These are phyloP conservation scores for Aeoliscus strigatus DNA, from an alignment of 2,797 vertebrate species.

Conservation along the genomic window DNA sequence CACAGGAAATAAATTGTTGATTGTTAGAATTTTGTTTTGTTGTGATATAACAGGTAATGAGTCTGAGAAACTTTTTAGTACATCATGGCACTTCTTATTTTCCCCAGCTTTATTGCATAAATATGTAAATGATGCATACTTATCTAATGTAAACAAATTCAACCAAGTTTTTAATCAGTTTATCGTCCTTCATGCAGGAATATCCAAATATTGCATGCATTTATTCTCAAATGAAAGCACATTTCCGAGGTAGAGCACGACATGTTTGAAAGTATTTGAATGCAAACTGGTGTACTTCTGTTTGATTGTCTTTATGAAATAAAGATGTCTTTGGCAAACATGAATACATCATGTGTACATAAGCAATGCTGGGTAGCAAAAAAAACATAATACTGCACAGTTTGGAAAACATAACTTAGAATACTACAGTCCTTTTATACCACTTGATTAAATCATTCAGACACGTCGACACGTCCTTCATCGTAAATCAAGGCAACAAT, in stretches of 20 bases:
- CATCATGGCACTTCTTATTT: conserved; percentile 1
- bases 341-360: conserved; percentile 27
- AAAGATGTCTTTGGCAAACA: conserved; percentile 21
- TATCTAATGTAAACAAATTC: conserved; percentile 15
- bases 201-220: background rate
- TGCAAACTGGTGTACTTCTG: conserved; percentile 28
- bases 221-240: conserved; percentile 8
- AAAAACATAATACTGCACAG: conserved; percentile 59
- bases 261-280: conserved; percentile 39
- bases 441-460: conserved; percentile 32
- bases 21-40: background rate
- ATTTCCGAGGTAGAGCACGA: conserved; percentile 11
- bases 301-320: conserved; percentile 54
- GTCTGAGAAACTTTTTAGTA: background rate
- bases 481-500: conserved; percentile 17
- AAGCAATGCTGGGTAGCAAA: conserved; percentile 39
- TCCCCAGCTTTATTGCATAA: conserved; percentile 49
- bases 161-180: conserved; percentile 4
- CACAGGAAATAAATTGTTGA: too few species aligned
- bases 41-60: background rate
- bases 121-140: conserved; percentile 33
- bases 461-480: conserved; percentile 32
- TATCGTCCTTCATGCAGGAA: background rate
- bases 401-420: conserved; percentile 55
- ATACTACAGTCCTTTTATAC: conserved; percentile 42